These are phyloP conservation scores for Latrodectus elegans DNA, from an alignment of 2,888 invertebrate species.

Conservation along the genomic window DNA sequence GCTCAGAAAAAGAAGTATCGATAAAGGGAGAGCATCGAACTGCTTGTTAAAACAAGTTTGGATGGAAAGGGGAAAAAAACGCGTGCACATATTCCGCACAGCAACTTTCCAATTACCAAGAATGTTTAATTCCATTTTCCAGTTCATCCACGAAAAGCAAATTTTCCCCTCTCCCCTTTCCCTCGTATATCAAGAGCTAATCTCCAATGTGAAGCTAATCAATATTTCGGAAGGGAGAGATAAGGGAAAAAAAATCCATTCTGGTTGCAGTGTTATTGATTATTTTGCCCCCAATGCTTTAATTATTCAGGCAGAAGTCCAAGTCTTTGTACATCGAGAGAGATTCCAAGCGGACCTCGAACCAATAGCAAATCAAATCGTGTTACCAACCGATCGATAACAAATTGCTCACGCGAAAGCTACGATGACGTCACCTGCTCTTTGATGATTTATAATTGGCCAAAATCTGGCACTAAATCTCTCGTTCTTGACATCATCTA, in stretches of 20 bases:
- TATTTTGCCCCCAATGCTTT: slow-evolving; percentile 68
- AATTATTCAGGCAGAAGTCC: slow-evolving; percentile 69
- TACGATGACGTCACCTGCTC: slow-evolving; percentile 69
- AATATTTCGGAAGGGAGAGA: slow-evolving; percentile 49
- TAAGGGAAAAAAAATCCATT: slow-evolving; percentile 57
- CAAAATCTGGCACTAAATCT: slow-evolving; percentile 68
- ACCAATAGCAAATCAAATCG: slow-evolving; percentile 69
- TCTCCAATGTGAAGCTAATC: slow-evolving; percentile 66
- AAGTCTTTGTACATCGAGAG: slow-evolving; percentile 66
- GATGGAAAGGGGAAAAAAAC: slow-evolving; percentile 20
- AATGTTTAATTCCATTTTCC: slow-evolving; percentile 69
- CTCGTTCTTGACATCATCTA: slow-evolving; percentile 57
- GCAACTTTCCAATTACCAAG: slow-evolving; percentile 66
- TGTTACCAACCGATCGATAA: slow-evolving; percentile 69
- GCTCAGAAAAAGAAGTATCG: slow-evolving; percentile 18
- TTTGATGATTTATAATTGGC: slow-evolving; percentile 70
- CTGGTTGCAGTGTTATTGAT: slow-evolving; percentile 69
- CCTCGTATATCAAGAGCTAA: slow-evolving; percentile 62
- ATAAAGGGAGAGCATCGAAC: slow-evolving; percentile 47
- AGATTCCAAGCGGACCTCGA: slow-evolving; percentile 56
- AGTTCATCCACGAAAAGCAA: slow-evolving; percentile 66
- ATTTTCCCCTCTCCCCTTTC: slow-evolving; percentile 42
- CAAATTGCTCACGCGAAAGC: slow-evolving; percentile 70
- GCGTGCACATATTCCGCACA: slow-evolving; percentile 7
- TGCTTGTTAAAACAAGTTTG: slow-evolving; percentile 58